phyloP scores from a whole-genome alignment of 1,140 invertebrate species.

The Hylaeus anthracinus region DNA sequence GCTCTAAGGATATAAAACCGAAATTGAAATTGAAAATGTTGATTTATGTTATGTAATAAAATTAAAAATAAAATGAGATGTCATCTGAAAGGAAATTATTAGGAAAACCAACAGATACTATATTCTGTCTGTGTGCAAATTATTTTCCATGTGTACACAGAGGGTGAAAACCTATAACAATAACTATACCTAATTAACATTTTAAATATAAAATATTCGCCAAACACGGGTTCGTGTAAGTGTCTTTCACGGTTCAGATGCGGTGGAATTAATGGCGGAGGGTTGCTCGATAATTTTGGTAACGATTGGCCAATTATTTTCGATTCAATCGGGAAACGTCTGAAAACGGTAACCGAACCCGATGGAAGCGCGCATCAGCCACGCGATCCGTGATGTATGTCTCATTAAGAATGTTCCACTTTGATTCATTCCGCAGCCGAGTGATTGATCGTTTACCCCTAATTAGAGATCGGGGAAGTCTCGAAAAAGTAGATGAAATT shows the following conservation, averaged over 20 bases:
- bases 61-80: no score
- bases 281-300: neutral
- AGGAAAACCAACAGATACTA: no score
- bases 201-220: neutral
- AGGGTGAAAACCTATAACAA: no score
- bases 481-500: constrained; percentile 68
- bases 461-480: constrained; percentile 59
- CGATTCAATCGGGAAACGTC: neutral
- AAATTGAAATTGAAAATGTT: no score
- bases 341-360: neutral
- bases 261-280: neutral
- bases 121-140: no score
- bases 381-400: constrained; percentile 34
- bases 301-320: neutral
- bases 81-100: no score
- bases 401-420: constrained; percentile 47
- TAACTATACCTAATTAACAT: no score
- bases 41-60: no score
- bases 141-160: no score
- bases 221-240: no score
- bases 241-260: neutral
- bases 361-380: neutral
- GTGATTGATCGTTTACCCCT: constrained; percentile 66
- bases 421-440: constrained; percentile 38
- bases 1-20: no score